Evolutionary conservation across 2,888 invertebrate genomes (phyloP).

Genomic region (Acrobasis consociella): DNA sequence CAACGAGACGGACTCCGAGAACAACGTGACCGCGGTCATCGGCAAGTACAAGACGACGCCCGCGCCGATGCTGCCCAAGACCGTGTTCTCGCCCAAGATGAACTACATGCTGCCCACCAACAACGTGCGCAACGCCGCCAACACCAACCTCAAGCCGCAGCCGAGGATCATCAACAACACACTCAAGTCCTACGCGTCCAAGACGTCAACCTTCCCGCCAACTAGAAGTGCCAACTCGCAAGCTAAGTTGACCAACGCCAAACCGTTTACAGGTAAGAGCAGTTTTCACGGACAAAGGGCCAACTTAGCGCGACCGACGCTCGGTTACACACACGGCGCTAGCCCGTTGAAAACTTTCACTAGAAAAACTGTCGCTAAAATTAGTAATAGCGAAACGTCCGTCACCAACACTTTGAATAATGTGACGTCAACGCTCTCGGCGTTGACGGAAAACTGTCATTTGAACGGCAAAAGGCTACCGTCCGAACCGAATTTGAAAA

Average conservation of each 20-base stretch:
- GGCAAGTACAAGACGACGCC: constrained; percentile 75
- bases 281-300: constrained; percentile 75
- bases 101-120: constrained; percentile 78
- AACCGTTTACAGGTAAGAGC: constrained; percentile 64
- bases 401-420: constrained; percentile 56
- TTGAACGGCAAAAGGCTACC: constrained; percentile 72
- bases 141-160: constrained; percentile 68
- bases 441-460: constrained; percentile 74
- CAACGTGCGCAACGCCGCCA: constrained; percentile 69
- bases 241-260: constrained; percentile 56
- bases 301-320: constrained; percentile 65
- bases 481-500: constrained; percentile 69
- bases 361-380: constrained; percentile 61
- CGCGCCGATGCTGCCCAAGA: constrained; percentile 70
- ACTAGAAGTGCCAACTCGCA: constrained; percentile 72
- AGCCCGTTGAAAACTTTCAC: constrained; percentile 69
- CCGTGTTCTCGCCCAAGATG: constrained; percentile 68
- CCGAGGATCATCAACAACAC: constrained; percentile 57
- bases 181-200: constrained; percentile 65
- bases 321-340: constrained; percentile 63
- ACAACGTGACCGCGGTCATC: constrained; percentile 73
- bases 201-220: constrained; percentile 76
- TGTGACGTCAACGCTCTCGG: constrained; percentile 71
- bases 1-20: constrained; percentile 70
- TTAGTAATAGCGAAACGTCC: constrained; percentile 51